Evolutionary conservation across 2,888 invertebrate species (phyloP).

Genomic region (Petrolisthes manimaculis): DNA sequence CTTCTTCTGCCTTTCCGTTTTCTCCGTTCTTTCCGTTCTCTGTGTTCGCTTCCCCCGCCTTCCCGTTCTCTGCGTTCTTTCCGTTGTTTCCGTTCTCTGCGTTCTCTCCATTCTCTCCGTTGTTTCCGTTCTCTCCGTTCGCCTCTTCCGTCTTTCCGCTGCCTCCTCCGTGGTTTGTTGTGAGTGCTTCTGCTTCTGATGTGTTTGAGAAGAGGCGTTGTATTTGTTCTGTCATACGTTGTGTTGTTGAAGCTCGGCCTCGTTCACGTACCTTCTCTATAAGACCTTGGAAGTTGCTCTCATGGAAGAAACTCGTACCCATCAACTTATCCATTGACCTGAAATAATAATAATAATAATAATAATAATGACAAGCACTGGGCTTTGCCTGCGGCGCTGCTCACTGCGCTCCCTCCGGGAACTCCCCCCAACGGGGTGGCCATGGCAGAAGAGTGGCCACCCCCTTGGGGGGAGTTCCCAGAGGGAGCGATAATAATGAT

Average conservation of each 20-base stretch:
- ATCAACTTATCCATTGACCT: slow-evolving; percentile 86
- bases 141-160: slow-evolving; percentile 18
- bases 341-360: slow-evolving; percentile 17
- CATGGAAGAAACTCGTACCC: slow-evolving; percentile 88
- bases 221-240: slow-evolving; percentile 75
- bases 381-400: no score
- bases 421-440: no score
- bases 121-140: slow-evolving; percentile 13
- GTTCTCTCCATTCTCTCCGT: neutral
- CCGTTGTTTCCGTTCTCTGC: slow-evolving; percentile 9
- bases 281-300: slow-evolving; percentile 74
- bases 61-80: slow-evolving; percentile 23
- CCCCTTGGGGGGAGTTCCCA: no score
- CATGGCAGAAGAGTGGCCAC: no score
- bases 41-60: no score
- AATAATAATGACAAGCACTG: no score
- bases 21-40: no score
- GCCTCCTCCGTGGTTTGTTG: slow-evolving; percentile 34
- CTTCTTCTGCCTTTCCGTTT: no score
- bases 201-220: slow-evolving; percentile 59
- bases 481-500: no score
- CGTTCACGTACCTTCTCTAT: slow-evolving; percentile 82
- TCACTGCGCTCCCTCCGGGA: no score
- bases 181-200: slow-evolving; percentile 46
- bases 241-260: slow-evolving; percentile 77